Conservation (phyloP, 2,888 invertebrate species). For the Leucoma salicis region DNA sequence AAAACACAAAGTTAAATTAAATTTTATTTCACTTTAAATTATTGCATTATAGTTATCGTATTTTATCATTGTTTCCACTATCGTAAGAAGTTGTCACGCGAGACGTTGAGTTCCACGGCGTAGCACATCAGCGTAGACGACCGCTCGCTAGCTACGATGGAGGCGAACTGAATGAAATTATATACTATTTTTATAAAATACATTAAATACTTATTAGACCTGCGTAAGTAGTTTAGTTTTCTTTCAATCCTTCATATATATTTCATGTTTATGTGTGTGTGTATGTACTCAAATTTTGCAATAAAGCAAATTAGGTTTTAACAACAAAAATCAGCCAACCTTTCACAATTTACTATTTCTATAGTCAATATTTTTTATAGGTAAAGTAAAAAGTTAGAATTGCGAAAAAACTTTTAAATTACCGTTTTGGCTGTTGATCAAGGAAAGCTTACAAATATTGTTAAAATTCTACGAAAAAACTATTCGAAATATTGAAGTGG, state of each 20-base stretch:
- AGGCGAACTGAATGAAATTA: slow-evolving; percentile 57
- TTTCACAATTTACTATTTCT: too few species aligned
- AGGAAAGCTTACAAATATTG: too few species aligned
- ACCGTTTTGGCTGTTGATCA: too few species aligned
- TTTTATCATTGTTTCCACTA: slow-evolving; percentile 20
- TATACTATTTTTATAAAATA: slow-evolving; percentile 41
- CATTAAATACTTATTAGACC: background rate
- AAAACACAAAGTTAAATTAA: slow-evolving; percentile 18
- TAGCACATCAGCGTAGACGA: slow-evolving; percentile 59
- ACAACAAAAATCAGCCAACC: too few species aligned
- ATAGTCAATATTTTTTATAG: too few species aligned
- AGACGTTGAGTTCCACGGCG: slow-evolving; percentile 40
- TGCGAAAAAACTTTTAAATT: too few species aligned
- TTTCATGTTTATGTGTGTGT: background rate
- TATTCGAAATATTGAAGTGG: too few species aligned
- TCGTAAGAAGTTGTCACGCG: slow-evolving; percentile 45
- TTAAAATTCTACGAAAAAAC: too few species aligned
- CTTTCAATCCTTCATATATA: too few species aligned
- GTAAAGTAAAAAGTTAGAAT: too few species aligned
- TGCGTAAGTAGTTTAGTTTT: background rate
- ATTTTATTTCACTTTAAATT: slow-evolving; percentile 17
- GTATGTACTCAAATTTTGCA: too few species aligned
- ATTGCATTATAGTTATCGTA: slow-evolving; percentile 11
- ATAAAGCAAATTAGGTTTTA: too few species aligned
- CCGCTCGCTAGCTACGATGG: slow-evolving; percentile 58